Evolutionary conservation across 2,888 invertebrate species (phyloP).

Genomic region (Eucriotettix oculatus): DNA sequence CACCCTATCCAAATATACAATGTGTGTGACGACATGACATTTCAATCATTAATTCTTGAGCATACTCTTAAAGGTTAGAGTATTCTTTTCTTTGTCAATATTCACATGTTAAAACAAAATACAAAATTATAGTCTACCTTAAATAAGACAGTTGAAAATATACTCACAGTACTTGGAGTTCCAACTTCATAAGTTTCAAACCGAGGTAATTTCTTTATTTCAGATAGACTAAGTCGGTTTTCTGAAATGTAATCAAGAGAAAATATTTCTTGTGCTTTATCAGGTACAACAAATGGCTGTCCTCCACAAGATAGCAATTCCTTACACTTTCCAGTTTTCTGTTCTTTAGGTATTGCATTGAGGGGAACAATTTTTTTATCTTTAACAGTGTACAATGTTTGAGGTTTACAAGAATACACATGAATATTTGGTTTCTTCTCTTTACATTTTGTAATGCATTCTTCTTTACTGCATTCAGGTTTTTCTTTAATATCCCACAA

Average conservation of each 20-base stretch:
- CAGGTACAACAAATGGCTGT: constrained; percentile 23
- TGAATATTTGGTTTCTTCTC: background rate
- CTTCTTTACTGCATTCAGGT: background rate
- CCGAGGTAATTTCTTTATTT: constrained; percentile 34
- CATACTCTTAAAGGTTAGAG: too few relatives aligned
- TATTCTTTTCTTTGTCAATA: too few relatives aligned
- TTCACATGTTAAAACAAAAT: background rate
- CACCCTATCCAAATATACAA: too few relatives aligned
- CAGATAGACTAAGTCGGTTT: constrained; percentile 32
- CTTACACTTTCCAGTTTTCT: background rate
- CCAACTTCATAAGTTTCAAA: constrained; percentile 37
- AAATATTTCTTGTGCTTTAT: background rate
- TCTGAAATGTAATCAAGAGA: constrained; percentile 19
- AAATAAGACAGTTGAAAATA: background rate
- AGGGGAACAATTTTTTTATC: constrained; percentile 33
- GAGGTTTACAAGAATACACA: constrained; percentile 19
- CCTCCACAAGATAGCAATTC: background rate
- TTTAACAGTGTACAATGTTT: constrained; percentile 33
- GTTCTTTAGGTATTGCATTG: background rate
- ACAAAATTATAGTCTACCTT: too few relatives aligned
- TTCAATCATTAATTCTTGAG: too few relatives aligned
- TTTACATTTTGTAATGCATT: background rate
- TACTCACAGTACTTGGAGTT: constrained; percentile 20
- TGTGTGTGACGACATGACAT: too few relatives aligned
- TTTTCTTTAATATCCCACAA: constrained; percentile 30